phyloP scores from a whole-genome alignment of 2,888 invertebrate species.

The Rhaphigaster nebulosa region DNA sequence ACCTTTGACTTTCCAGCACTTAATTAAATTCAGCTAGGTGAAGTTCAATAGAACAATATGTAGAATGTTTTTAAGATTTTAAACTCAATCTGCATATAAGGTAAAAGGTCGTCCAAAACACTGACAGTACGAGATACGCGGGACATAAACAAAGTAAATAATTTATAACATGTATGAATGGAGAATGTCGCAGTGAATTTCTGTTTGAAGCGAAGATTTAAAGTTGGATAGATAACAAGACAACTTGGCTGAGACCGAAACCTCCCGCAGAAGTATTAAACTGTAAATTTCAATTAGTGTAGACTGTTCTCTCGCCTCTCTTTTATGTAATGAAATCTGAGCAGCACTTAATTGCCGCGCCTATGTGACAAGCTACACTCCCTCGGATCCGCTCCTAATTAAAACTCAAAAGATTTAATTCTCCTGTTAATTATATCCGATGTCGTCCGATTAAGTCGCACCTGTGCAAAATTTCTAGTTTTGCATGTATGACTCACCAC shows the following conservation, averaged over 20 bases:
- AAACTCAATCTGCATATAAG: no score
- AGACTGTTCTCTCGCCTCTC: slow-evolving; percentile 19
- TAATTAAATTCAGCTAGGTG: no score
- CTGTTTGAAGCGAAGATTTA: background rate
- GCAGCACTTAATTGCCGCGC: slow-evolving; percentile 5
- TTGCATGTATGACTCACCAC: background rate
- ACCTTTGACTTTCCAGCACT: no score
- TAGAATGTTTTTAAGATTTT: background rate
- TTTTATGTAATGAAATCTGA: slow-evolving; percentile 44
- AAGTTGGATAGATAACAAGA: slow-evolving; percentile 15
- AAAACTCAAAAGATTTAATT: slow-evolving; percentile 30
- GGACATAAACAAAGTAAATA: background rate
- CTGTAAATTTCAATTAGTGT: slow-evolving; percentile 46
- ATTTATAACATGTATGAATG: background rate
- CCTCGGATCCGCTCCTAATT: background rate
- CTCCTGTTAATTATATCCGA: slow-evolving; percentile 28
- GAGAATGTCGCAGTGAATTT: background rate
- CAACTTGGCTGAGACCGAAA: background rate
- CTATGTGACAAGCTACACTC: slow-evolving; percentile 21
- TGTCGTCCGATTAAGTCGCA: background rate
- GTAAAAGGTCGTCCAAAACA: no score
- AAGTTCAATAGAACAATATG: no score
- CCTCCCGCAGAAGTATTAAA: slow-evolving; percentile 48
- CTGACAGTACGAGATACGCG: background rate
- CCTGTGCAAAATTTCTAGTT: background rate